phyloP scores from a whole-genome alignment of 2,888 invertebrate genomes.

The Eilema caniola region DNA sequence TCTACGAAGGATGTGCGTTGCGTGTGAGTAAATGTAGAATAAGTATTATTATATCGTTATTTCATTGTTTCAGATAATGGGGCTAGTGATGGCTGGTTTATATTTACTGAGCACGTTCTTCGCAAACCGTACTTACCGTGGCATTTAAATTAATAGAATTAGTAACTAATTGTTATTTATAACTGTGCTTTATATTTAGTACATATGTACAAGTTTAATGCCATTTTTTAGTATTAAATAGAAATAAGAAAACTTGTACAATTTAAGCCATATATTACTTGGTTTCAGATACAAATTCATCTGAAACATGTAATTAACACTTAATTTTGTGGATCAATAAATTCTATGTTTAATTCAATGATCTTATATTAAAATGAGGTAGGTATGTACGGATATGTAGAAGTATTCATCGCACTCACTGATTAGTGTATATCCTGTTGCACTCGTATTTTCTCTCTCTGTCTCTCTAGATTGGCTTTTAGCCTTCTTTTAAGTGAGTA shows the following conservation, averaged over 20 bases:
- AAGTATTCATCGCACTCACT: too few species aligned
- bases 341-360: too few species aligned
- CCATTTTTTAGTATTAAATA: constrained; percentile 10
- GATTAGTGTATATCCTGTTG: too few species aligned
- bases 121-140: constrained; percentile 92
- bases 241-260: background rate
- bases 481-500: too few species aligned
- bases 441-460: too few species aligned
- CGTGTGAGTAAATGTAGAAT: background rate
- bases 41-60: constrained; percentile 13
- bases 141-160: constrained; percentile 77
- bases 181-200: background rate
- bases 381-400: too few species aligned
- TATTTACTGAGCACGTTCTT: constrained; percentile 93
- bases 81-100: constrained; percentile 90
- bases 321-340: too few species aligned
- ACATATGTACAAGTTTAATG: background rate
- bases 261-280: background rate
- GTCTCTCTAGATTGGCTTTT: too few species aligned
- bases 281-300: too few species aligned
- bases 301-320: too few species aligned
- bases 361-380: too few species aligned
- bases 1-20: too few species aligned
- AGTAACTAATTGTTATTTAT: constrained; percentile 4
- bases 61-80: constrained; percentile 89